A percentile compares a stretch with the other conserved stretches of the same genome.
Evolutionary conservation across 2,797 vertebrate species (phyloP).

Genomic region (Brachymystax lenok): DNA sequence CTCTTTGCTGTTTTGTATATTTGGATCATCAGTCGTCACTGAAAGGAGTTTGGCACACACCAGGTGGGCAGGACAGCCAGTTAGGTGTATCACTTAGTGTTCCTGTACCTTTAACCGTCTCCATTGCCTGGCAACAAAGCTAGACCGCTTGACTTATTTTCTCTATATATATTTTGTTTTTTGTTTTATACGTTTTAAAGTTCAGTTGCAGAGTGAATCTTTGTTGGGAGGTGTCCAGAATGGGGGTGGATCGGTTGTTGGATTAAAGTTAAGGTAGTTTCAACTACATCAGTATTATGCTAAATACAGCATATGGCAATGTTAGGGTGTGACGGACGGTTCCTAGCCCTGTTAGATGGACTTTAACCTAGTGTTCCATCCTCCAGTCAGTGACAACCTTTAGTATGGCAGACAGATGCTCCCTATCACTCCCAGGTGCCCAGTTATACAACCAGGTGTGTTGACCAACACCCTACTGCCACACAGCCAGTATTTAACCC

Average conservation of each 20-base stretch:
- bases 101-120: neutral
- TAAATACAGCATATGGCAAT: neutral
- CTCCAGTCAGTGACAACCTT: neutral
- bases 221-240: neutral
- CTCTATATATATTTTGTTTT: neutral
- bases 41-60: neutral
- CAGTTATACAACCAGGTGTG: neutral
- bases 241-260: neutral
- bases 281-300: neutral
- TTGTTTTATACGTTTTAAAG: neutral
- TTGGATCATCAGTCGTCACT: constrained; percentile 17
- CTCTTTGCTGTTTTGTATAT: neutral
- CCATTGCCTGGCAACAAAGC: constrained; percentile 2
- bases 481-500: neutral
- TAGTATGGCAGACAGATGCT: neutral
- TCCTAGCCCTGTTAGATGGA: neutral
- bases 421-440: neutral
- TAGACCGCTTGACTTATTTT: neutral
- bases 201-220: constrained; percentile 14
- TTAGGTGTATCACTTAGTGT: neutral
- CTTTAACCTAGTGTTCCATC: neutral
- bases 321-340: too few relatives aligned
- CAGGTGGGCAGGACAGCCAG: neutral
- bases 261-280: neutral
- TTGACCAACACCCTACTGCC: neutral